Base-by-base conservation (phyloP, 1,140 invertebrate species). In the Orchesella cincta region DNA sequence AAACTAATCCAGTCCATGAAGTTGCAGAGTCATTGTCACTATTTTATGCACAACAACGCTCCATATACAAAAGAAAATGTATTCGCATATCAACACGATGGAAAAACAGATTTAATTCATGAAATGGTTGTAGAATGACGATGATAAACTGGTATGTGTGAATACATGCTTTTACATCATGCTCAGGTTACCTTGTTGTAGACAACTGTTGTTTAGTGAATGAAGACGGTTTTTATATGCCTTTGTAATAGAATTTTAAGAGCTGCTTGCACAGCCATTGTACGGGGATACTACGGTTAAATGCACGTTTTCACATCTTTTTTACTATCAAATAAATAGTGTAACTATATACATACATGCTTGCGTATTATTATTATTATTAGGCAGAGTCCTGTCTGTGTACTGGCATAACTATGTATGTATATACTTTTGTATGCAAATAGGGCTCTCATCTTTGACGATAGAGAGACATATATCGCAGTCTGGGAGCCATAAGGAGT, bases 1-100 rank as follows among this genome's bases (percentile, higher is more conserved):
- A 57, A 57, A 57, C 12, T 57, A 57, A 57, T n/a, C 54, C 23
- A 57, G 23, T 23, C 12, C 12, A 46, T 26, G 26, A 57, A 57
- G 54, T 57, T 57, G 54, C 54, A n/a, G 54, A 8, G 31, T 67
- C 62, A 57, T 57, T n/a, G 3, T 14, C 52, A 23, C 3, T n/a
- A 67, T 67, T 67, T 33, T 33, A 67, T 33, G 8, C 62, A 67
- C 28, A 67, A 67, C 52, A 57, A 23, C 52, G 52, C 23, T 23
- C 39, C 39, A 8, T 46, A 46, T 46, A 46, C 39, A 46, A 46
- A 46, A 46, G n/a, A 46, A 46, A 46, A 46, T 46, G 18, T 46
- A 8, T 46, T 5, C 5, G 5, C 18, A 18, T 5, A 8, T 18
- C 54, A 57, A 57, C 54, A n/a, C 54, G 26, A 14, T 26, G n/a